phyloP scores from a whole-genome alignment of 2,113 vertebrate species.

The Isurus oxyrinchus region DNA sequence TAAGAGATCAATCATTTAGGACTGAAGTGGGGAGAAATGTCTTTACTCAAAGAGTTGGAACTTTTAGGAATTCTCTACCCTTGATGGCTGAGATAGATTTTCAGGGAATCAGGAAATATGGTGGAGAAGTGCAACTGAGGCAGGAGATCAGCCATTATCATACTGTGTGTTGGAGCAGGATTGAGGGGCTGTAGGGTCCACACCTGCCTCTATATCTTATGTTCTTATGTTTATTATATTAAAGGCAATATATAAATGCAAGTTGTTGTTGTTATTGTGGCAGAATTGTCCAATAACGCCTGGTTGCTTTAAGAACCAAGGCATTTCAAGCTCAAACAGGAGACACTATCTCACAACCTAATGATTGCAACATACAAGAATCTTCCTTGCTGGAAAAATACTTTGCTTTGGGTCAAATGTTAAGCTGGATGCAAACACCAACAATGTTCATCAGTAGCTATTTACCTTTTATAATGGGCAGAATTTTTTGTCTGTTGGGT shows the following conservation, averaged over 20 bases:
- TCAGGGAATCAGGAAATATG: too few species aligned
- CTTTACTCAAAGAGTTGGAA: too few species aligned
- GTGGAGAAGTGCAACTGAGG: too few species aligned
- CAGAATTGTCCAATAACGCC: neutral
- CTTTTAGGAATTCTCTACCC: too few species aligned
- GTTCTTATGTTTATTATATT: neutral
- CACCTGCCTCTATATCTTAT: too few species aligned
- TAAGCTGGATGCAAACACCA: neutral
- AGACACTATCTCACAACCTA: neutral
- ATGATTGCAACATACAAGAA: neutral
- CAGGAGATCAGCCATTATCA: too few species aligned
- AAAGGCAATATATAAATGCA: neutral
- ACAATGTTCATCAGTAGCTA: neutral
- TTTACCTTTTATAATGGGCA: neutral
- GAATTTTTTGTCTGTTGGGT: too few species aligned
- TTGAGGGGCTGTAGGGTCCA: too few species aligned
- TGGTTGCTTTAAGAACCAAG: neutral
- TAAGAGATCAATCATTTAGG: too few species aligned
- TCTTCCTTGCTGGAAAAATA: neutral
- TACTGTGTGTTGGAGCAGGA: too few species aligned
- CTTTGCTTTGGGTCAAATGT: neutral
- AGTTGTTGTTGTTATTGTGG: neutral
- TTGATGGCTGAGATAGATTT: too few species aligned
- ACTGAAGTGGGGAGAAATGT: too few species aligned
- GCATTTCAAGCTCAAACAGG: neutral